Percentiles rank a stretch among this genome's conserved stretches.
phyloP scores from a whole-genome alignment of 2,888 invertebrate species.

The Plusia festucae region DNA sequence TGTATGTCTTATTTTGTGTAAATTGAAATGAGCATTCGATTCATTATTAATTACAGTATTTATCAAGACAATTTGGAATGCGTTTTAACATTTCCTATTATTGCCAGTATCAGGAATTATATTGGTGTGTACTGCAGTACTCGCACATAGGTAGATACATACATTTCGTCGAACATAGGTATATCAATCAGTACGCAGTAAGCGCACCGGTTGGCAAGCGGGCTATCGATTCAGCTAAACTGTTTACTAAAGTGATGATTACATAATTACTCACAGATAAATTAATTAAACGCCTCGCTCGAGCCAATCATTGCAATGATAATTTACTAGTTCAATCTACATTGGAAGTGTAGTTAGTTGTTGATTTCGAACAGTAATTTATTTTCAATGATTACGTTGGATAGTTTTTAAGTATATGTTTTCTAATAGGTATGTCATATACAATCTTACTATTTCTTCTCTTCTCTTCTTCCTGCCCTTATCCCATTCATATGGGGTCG shows the following conservation, averaged over 20 bases:
- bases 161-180: not conserved
- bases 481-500: too few species aligned
- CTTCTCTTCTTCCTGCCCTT: too few species aligned
- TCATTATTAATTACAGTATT: not conserved
- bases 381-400: not conserved
- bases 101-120: not conserved
- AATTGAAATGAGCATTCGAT: too few species aligned
- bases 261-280: conserved; percentile 44
- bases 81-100: not conserved
- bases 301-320: conserved; percentile 36
- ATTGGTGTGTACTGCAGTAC: not conserved
- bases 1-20: too few species aligned
- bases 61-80: too few species aligned
- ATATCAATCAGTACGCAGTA: conserved; percentile 7
- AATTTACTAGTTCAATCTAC: conserved; percentile 18
- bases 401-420: not conserved
- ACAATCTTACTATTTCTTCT: not conserved
- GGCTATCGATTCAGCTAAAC: conserved; percentile 44
- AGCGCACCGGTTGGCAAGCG: conserved; percentile 14
- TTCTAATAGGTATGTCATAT: not conserved
- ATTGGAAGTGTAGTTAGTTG: not conserved
- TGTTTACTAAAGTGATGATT: conserved; percentile 42
- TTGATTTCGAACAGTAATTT: not conserved
- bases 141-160: not conserved
- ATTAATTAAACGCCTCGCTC: conserved; percentile 30